Evolutionary conservation across 2,113 vertebrate genomes (phyloP).

Genomic region (Fregata magnificens): DNA sequence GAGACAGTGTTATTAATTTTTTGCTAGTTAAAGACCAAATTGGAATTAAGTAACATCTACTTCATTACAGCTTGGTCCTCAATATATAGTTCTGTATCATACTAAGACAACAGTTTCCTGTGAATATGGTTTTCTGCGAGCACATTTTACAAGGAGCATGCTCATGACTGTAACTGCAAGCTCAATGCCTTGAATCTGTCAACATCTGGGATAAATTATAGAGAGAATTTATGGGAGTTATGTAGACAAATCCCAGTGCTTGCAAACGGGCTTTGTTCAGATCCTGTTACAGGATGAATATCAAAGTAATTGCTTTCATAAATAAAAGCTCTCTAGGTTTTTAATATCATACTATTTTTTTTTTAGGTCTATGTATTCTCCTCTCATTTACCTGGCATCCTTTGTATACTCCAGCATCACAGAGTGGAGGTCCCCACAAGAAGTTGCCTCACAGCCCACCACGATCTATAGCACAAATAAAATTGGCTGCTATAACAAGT

Average conservation of each 20-base stretch:
- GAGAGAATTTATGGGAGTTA: neutral
- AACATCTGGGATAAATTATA: constrained; percentile 1
- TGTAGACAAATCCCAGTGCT: constrained; percentile 10
- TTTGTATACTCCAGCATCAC: constrained; percentile 96
- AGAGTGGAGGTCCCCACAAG: constrained; percentile 95
- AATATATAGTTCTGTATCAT: neutral
- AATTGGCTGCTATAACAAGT: neutral
- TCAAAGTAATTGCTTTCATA: constrained; percentile 1
- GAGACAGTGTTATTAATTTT: neutral
- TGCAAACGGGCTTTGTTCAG: neutral
- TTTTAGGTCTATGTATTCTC: neutral
- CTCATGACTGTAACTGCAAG: neutral
- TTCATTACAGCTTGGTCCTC: neutral
- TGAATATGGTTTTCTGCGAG: neutral
- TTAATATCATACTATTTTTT: neutral
- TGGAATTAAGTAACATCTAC: neutral
- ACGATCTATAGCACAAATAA: constrained; percentile 85
- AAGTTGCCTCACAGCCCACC: constrained; percentile 93
- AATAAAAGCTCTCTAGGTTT: neutral
- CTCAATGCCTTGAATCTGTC: neutral
- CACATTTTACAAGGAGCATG: neutral
- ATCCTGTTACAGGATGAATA: neutral
- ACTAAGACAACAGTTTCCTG: neutral
- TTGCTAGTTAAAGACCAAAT: neutral
- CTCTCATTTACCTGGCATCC: constrained; percentile 86